Evolutionary conservation across 2,888 invertebrate species (phyloP), one percentile per base, ranked within the genome.

Genomic region (Acrobasis consociella): DNA sequence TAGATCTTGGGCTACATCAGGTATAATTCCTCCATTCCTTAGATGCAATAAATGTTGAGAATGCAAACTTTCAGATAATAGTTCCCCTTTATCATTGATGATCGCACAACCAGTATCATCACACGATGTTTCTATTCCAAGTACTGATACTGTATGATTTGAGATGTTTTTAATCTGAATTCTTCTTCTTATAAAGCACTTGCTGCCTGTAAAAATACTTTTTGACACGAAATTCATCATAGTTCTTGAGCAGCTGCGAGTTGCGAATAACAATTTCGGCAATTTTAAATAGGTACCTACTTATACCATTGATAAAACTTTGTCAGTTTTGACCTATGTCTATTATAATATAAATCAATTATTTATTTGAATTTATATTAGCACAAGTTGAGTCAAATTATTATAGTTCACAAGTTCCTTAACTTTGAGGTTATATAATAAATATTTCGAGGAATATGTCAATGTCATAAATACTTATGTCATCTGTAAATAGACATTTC

Each of bases 81-180:
- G 91, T 70, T 93, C 90, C 31, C 97, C 96, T 65, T 94, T 80
- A 13, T 91, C 92, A 84, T 97, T 95, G 9, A 99, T 95, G 70
- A 99, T 94, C 39, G 98, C 99, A 79, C 97, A 96, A 13, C 98
- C 99, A 0, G 99, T 99, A 80, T 99, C 99, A 92, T 99, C 99
- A 82, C 99, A 99, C 63, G 99, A 99, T 2, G 98, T 98, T 94
- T 99, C 99, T 75, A 99, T 99, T n/a, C 99, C 99, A 62, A 99
- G 91, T 65, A 99, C 87, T 16, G 62, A 69, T 65, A 99, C 87
- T 16, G 62, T 68, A 50, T 64, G 37, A 60, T 62, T 71, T 39
- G 68, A 50, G 39, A 49, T 50, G 16, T 49, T n/a, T 55, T 16
- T 60, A 49, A 1, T 31, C 16, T 13, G 17, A 61, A 17, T 15